phyloP scores from a whole-genome alignment of 2,113 vertebrate genomes.

The Neofelis nebulosa region DNA sequence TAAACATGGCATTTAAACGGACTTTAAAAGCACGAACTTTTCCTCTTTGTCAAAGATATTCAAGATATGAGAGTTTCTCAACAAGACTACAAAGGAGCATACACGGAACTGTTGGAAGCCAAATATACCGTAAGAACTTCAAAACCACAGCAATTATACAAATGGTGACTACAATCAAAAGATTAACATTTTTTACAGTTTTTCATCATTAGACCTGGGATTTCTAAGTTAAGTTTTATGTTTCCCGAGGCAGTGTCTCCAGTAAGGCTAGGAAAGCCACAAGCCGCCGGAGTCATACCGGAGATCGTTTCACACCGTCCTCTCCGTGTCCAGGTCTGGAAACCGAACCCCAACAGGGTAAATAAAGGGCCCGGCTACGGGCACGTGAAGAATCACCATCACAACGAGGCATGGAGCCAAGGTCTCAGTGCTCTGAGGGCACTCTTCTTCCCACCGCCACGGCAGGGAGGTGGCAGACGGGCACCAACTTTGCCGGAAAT shows the following conservation, averaged over 20 bases:
- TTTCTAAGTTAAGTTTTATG: neutral
- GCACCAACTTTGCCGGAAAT: neutral
- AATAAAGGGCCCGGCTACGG: neutral
- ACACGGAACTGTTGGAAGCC: neutral
- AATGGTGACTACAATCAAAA: neutral
- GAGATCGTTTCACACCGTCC: neutral
- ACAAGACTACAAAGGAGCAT: neutral
- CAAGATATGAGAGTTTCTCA: neutral
- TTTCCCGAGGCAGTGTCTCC: neutral
- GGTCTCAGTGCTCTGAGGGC: neutral
- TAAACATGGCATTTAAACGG: neutral
- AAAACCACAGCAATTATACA: neutral
- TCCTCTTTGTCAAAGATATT: neutral
- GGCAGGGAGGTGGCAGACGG: fast-evolving
- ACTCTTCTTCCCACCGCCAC: neutral
- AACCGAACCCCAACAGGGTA: neutral
- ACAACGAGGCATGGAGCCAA: neutral
- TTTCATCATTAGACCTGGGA: neutral
- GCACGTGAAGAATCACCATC: fast-evolving
- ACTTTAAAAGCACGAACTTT: neutral
- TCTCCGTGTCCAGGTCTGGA: neutral
- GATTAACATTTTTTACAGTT: neutral
- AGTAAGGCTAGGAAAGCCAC: neutral
- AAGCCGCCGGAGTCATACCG: neutral
- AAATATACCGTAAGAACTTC: neutral